A percentile compares a stretch with the other conserved stretches of the same genome.
phyloP scores from a whole-genome alignment of 2,113 vertebrate genomes.

The Neolamprologus tretocephalus region DNA sequence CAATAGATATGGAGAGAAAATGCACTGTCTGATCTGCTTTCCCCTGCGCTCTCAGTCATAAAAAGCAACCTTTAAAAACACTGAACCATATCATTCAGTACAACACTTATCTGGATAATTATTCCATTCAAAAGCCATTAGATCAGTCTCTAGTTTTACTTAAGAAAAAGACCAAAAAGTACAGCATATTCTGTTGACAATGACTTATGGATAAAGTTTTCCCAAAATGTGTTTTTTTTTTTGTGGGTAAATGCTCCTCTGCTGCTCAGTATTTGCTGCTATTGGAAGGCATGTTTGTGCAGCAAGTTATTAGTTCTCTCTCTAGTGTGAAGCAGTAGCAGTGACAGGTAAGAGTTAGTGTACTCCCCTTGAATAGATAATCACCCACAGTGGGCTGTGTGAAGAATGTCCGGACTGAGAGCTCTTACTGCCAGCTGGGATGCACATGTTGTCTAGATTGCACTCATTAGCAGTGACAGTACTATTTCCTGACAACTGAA shows the following conservation, averaged over 20 bases:
- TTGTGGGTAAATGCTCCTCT: neutral
- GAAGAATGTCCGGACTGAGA: neutral
- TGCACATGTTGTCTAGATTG: conserved; percentile 18
- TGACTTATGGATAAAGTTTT: neutral
- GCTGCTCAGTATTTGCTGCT: neutral
- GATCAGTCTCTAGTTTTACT: neutral
- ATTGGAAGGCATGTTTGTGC: neutral
- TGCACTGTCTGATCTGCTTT: neutral
- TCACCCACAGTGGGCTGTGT: neutral
- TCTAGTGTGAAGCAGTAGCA: neutral
- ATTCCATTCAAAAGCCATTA: neutral
- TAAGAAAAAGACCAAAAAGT: neutral
- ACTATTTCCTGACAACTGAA: neutral
- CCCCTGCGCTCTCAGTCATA: neutral
- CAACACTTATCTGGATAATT: neutral
- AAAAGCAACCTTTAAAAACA: neutral
- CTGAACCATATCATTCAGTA: neutral
- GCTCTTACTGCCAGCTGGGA: neutral
- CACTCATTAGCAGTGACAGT: neutral
- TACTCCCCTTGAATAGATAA: neutral
- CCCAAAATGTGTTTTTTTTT: neutral
- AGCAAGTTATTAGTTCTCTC: neutral
- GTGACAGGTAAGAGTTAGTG: conserved; percentile 6
- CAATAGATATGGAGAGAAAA: conserved; percentile 11
- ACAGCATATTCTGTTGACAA: neutral